Evolutionary conservation across 2,888 invertebrate genomes (phyloP), one percentile per base, ranked within the genome.

Genomic region (Melanostoma scalare): DNA sequence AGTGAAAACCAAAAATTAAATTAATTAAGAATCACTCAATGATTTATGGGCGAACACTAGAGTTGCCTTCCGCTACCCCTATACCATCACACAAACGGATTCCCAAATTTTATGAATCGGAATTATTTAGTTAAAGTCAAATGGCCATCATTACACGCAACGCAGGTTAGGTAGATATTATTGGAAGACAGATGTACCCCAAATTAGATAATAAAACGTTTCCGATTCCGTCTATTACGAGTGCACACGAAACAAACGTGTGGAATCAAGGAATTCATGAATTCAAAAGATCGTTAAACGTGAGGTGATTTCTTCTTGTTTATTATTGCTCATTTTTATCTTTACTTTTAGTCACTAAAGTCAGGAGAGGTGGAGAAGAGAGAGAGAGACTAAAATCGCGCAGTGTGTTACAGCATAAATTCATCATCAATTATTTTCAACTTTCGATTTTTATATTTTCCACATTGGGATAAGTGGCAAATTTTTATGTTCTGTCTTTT

Each of bases 371-470:
- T 20, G 20, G 20, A 20, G 20, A 20, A 20, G 30, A 44, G 33
- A 52, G 35, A 58, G 20, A 65, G 33, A 61, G 52, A 61, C 48
- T 36, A 52, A 50, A 63, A 63, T 52, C 55, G 53, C 48, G 56
- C 61, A 10, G 36, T 46, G 36, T 50, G 73, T 82, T 78, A 78
- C 69, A 65, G 30, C 78, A 82, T 82, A 74, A 82, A 82, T 82
- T 65, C 73, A 77, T 82, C 77, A 73, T 30, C 55, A 58, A 77
- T 63, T 63, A 63, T 77, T 81, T 77, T 82, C 73, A 74, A 78
- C 82, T 82, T 82, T 82, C 82, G 78, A 82, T 82, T 82, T 82
- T 82, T 52, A 36, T 63, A 77, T 75, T 53, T 80, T 71, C 3
- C n/a, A 30, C n/a, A 20, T 20, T 20, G 20, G 20, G 20, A 60